phyloP scores from a whole-genome alignment of 2,888 invertebrate genomes.

The Pollenia amentaria region DNA sequence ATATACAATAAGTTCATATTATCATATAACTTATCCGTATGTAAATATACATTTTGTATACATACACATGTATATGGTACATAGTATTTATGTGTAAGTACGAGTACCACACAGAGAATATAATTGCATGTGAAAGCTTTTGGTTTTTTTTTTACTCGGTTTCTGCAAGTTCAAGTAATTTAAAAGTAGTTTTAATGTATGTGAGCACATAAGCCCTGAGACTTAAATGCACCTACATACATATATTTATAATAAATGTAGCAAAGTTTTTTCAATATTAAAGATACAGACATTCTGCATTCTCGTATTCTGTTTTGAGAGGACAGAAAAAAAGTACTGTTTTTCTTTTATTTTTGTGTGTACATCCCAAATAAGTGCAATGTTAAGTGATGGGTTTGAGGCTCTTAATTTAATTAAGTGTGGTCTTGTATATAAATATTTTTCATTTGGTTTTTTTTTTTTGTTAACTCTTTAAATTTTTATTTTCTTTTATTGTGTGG shows the following conservation, averaged over 20 bases:
- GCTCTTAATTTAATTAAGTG: slow-evolving; percentile 70
- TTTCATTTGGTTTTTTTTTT: slow-evolving; percentile 12
- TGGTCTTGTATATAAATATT: slow-evolving; percentile 57
- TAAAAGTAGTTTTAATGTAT: slow-evolving; percentile 57
- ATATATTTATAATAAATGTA: slow-evolving; percentile 11
- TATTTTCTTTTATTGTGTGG: slow-evolving; percentile 16
- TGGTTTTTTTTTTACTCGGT: not conserved
- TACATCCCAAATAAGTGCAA: slow-evolving; percentile 60
- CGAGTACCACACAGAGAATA: not conserved
- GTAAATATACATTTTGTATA: not conserved
- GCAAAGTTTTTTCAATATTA: slow-evolving; percentile 3
- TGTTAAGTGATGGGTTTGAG: slow-evolving; percentile 64
- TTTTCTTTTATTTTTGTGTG: slow-evolving; percentile 27
- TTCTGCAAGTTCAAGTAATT: slow-evolving; percentile 56
- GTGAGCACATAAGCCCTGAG: not conserved
- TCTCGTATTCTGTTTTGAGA: not conserved
- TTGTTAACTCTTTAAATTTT: slow-evolving; percentile 16
- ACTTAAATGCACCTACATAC: not conserved
- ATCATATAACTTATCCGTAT: not conserved
- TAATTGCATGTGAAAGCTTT: slow-evolving; percentile 20
- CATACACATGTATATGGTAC: not conserved
- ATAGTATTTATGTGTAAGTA: not conserved
- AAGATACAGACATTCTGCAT: slow-evolving; percentile 4
- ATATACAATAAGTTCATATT: not conserved
- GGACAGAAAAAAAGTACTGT: not conserved